A percentile compares a stretch with the other conserved stretches of the same genome.
Evolutionary conservation across 2,113 vertebrate genomes (phyloP).

Genomic region (Zapus hudsonius): DNA sequence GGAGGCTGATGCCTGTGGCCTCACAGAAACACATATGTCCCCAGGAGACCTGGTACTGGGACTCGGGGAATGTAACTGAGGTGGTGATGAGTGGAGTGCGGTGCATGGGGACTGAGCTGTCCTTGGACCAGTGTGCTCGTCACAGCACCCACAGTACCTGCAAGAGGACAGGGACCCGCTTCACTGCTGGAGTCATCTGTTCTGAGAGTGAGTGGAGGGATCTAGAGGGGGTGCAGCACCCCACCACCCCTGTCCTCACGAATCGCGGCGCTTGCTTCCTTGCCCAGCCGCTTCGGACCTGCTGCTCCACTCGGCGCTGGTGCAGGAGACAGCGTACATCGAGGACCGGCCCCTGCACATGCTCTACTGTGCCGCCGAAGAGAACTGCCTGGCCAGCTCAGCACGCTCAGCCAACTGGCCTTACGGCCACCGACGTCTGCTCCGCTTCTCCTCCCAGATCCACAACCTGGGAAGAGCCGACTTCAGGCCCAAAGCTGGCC

Average conservation of each 20-base stretch:
- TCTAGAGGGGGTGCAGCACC: rapidly evolving
- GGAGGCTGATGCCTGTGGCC: not conserved
- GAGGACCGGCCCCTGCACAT: constrained; percentile 98
- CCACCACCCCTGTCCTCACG: rapidly evolving
- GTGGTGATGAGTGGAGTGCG: constrained; percentile 96
- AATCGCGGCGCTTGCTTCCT: constrained; percentile 36
- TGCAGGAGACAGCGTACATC: constrained; percentile 96
- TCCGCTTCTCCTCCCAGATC: constrained; percentile 99
- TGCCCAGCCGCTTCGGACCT: constrained; percentile 94
- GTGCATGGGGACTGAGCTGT: constrained; percentile 92
- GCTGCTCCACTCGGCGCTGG: constrained; percentile 92
- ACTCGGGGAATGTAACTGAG: constrained; percentile 93
- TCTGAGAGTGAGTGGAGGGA: constrained; percentile 92
- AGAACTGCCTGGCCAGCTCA: constrained; percentile 94
- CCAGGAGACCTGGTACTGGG: constrained; percentile 99
- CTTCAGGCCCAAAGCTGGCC: constrained; percentile 96
- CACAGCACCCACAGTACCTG: constrained; percentile 90
- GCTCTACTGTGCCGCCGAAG: constrained; percentile 96
- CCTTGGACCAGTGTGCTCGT: constrained; percentile 93
- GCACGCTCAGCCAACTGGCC: constrained; percentile 97
- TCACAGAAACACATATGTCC: constrained; percentile 28
- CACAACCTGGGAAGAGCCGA: constrained; percentile 96
- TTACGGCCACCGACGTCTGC: constrained; percentile 95
- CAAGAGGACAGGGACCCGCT: constrained; percentile 89
- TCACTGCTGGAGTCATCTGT: constrained; percentile 96